phyloP scores from a whole-genome alignment of 2,113 vertebrate species.

The Pimephales promelas region DNA sequence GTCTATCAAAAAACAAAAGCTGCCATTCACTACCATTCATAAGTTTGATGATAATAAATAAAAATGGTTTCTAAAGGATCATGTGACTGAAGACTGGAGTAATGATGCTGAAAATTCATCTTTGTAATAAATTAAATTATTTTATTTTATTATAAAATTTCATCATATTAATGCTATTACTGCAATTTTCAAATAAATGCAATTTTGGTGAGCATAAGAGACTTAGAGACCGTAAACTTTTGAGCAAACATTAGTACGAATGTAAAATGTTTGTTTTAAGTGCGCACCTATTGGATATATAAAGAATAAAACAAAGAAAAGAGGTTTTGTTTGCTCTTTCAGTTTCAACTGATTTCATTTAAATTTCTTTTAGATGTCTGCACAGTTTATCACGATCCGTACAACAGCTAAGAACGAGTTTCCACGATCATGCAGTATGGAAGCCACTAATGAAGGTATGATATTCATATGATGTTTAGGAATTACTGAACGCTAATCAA shows the following conservation, averaged over 20 bases:
- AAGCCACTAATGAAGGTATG: conserved; percentile 98
- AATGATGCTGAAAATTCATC: no score
- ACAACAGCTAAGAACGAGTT: conserved; percentile 97
- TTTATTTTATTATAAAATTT: background rate
- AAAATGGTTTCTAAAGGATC: background rate
- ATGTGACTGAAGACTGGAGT: background rate
- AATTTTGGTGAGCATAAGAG: background rate
- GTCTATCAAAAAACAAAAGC: background rate
- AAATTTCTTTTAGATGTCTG: conserved; percentile 86
- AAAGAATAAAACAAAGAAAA: background rate
- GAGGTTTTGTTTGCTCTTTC: background rate
- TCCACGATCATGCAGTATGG: conserved; percentile 98
- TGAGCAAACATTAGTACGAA: background rate
- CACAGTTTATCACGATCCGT: conserved; percentile 98
- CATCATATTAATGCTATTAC: background rate
- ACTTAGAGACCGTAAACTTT: background rate
- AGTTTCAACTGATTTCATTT: conserved; percentile 24
- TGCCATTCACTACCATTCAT: background rate
- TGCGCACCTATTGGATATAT: background rate
- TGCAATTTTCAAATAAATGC: background rate
- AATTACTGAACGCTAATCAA: background rate
- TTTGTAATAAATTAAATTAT: background rate
- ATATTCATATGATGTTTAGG: background rate
- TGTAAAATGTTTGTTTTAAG: conserved; percentile 3
- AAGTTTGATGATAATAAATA: background rate